Base-by-base conservation (phyloP, 2,797 vertebrate species). In the Rhinophrynus dorsalis region DNA sequence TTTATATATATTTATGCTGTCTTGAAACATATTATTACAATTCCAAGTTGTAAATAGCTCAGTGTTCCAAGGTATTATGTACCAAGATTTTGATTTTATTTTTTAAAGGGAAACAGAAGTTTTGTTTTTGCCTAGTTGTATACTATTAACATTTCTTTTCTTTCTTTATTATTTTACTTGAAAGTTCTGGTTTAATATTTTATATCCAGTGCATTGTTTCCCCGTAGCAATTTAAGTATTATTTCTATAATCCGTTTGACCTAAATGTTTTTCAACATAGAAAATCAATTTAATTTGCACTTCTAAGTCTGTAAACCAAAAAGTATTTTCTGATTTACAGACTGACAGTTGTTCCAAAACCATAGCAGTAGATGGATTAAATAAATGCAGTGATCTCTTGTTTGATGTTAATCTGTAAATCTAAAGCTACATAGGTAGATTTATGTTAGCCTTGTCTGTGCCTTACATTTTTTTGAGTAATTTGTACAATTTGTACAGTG, bases 251-350 rank as follows among this genome's bases (percentile, higher is more conserved):
- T 58, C 55, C 35, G 5, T 26, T 40, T 58, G 55, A 58, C 37
- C 55, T 58, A 40, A 26, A 40, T 40, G 55, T 38, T 26, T 58
- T 18, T 2, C 20, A 40, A 42, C 55, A 40, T 27, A 40, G 35
- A 58, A 40, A 58, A 58, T 42, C 33, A 26, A 26, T 40, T 40
- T 26, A 40, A 58, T 58, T 58, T 58, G 55, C 55, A 40, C 17
- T n/a, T 42, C 21, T 40, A 58, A 58, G 23, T 17, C 55, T 58
- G 40, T 27, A 23, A 26, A 3, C 13, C 20, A 21, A 42, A 58
- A 42, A 56, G 37, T 6, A 12, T 40, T 58, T 38, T 6, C 21
- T 27, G 8, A 37, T 40, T 40, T 42, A 40, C 27, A 15, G 13
- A 37, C 17, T 57, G 12, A 17, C 33, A 42, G 23, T 42, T 58